These are phyloP conservation scores for Samia ricini DNA, from an alignment of 1,140 invertebrate species.

Conservation along the genomic window DNA sequence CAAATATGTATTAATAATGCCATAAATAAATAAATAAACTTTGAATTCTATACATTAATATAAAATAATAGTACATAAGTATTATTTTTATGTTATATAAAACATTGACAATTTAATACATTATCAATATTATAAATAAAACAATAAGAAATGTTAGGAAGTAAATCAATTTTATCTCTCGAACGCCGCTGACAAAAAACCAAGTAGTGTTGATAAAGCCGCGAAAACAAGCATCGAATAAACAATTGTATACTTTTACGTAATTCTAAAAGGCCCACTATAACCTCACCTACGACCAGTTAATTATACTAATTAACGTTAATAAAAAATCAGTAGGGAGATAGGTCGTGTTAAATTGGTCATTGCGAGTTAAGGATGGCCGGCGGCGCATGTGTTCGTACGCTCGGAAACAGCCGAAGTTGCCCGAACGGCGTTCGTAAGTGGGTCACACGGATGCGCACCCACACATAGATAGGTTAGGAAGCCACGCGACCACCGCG, in stretches of 20 bases:
- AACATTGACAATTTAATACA: too few relatives aligned
- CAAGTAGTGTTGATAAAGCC: conserved; percentile 19
- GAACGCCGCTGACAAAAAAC: conserved; percentile 27
- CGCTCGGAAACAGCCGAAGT: conserved; percentile 57
- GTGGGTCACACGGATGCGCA: conserved; percentile 49
- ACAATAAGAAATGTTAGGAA: conserved; percentile 15
- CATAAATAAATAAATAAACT: too few relatives aligned
- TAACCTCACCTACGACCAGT: conserved; percentile 3
- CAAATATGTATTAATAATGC: too few relatives aligned
- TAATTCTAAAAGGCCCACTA: conserved; percentile 25
- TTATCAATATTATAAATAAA: background rate
- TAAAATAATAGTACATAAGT: too few relatives aligned
- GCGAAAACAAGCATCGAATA: conserved; percentile 23
- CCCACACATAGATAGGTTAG: conserved; percentile 40
- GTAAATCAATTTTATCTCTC: conserved; percentile 24
- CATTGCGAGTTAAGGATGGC: conserved; percentile 42
- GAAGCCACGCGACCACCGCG: conserved; percentile 27
- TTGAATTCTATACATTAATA: too few relatives aligned
- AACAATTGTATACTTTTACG: conserved; percentile 31
- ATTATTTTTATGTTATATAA: too few relatives aligned
- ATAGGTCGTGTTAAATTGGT: conserved; percentile 45
- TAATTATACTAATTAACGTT: background rate
- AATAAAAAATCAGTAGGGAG: background rate
- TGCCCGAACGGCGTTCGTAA: conserved; percentile 32
- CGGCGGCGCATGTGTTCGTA: conserved; percentile 38